phyloP scores from a whole-genome alignment of 2,888 invertebrate species.

The Autographa gamma region DNA sequence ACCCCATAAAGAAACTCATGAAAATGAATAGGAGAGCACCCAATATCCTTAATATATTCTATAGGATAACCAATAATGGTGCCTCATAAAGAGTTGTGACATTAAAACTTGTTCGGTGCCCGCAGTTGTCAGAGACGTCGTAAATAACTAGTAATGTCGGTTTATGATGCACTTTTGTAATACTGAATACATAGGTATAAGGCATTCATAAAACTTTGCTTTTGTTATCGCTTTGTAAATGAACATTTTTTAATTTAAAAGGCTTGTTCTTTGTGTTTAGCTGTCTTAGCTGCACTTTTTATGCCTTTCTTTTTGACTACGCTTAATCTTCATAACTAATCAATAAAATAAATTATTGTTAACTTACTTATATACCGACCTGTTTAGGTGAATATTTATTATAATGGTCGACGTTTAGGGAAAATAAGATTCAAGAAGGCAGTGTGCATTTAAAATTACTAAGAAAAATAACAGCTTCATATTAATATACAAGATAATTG shows the following conservation, averaged over 20 bases:
- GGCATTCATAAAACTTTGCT: not conserved
- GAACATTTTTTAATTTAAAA: not conserved
- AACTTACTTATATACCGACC: too few species aligned
- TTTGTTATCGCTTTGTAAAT: not conserved
- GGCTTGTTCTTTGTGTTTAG: too few species aligned
- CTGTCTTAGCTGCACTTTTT: too few species aligned
- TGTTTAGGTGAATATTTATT: too few species aligned
- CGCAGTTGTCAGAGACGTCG: constrained; percentile 64
- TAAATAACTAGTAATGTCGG: constrained; percentile 70
- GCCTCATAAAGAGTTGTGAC: constrained; percentile 66
- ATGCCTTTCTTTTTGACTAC: too few species aligned
- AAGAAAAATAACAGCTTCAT: too few species aligned
- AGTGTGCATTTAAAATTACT: too few species aligned
- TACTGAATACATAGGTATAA: not conserved
- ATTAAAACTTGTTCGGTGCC: constrained; percentile 77
- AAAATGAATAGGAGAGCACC: constrained; percentile 37
- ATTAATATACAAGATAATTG: too few species aligned
- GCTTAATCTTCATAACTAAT: too few species aligned
- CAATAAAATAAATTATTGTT: too few species aligned
- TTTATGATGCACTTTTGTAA: constrained; percentile 42
- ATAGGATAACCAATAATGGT: constrained; percentile 69
- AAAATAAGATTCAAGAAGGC: too few species aligned
- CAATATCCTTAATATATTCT: constrained; percentile 57
- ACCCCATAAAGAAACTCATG: constrained; percentile 29
- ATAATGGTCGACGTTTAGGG: too few species aligned